phyloP scores from a whole-genome alignment of 2,113 vertebrate species.

The Sebastes fasciatus region DNA sequence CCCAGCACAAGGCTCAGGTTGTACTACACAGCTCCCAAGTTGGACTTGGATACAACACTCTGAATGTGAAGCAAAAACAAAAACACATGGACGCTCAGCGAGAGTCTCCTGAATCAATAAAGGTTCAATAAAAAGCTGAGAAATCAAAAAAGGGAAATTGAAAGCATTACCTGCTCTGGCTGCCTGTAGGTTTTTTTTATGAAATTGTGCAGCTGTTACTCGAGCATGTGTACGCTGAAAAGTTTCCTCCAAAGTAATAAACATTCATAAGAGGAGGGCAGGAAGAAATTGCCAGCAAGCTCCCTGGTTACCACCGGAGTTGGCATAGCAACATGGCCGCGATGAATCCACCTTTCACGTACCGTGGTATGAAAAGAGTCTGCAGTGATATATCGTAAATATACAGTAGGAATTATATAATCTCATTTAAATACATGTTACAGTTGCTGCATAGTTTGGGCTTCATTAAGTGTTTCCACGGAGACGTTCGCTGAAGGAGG shows the following conservation, averaged over 20 bases:
- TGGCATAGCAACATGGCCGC: conserved; percentile 35
- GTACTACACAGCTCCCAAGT: not conserved
- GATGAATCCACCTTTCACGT: not conserved
- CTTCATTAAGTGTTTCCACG: conserved; percentile 15
- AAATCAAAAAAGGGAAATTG: not conserved
- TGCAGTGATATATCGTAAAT: not conserved
- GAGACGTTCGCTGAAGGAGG: conserved; percentile 6
- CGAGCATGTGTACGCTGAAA: not conserved
- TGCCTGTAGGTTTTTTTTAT: not conserved
- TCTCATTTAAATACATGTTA: conserved; percentile 36
- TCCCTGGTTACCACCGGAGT: conserved; percentile 29
- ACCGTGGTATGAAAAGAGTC: not conserved
- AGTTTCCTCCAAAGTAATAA: conserved; percentile 25
- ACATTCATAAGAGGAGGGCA: conserved; percentile 9
- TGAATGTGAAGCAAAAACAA: conserved; percentile 15
- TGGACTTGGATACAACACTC: not conserved
- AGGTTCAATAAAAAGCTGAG: not conserved
- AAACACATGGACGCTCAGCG: not conserved
- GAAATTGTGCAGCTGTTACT: not conserved
- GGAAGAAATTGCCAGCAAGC: conserved; percentile 6
- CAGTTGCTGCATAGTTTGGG: not conserved
- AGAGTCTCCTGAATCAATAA: conserved; percentile 2
- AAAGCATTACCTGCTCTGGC: not conserved
- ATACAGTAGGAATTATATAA: conserved; percentile 9
- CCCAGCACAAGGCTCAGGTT: not conserved